These are phyloP conservation scores for Apamea sordens DNA, from an alignment of 2,888 invertebrate genomes.

Conservation along the genomic window DNA sequence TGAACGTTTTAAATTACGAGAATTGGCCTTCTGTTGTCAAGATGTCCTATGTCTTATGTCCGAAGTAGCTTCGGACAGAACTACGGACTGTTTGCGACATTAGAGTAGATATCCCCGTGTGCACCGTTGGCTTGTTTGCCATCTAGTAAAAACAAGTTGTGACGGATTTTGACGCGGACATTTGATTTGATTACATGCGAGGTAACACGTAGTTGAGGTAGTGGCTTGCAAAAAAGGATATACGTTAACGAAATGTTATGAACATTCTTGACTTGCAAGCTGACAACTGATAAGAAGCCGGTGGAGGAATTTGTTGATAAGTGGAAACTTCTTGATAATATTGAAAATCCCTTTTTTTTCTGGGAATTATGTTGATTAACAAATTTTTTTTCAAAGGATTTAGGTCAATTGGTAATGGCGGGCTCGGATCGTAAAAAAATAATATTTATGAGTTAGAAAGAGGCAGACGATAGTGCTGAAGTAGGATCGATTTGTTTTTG, in stretches of 20 bases:
- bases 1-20: too few relatives aligned
- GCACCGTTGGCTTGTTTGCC: not conserved
- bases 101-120: not conserved
- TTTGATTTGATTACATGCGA: constrained; percentile 4
- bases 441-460: too few relatives aligned
- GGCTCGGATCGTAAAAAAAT: too few relatives aligned
- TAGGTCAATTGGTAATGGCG: too few relatives aligned
- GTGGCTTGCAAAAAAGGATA: not conserved
- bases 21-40: too few relatives aligned
- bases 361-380: too few relatives aligned
- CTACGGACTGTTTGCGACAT: too few relatives aligned
- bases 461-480: too few relatives aligned
- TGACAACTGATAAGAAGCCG: constrained; percentile 9
- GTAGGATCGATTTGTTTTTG: too few relatives aligned
- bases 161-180: not conserved
- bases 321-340: not conserved
- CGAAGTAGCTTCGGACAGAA: not conserved
- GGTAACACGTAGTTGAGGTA: constrained; percentile 1
- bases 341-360: not conserved
- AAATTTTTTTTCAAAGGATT: too few relatives aligned
- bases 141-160: not conserved
- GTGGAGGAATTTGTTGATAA: not conserved
- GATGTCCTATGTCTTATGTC: not conserved
- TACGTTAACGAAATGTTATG: not conserved
- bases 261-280: not conserved